Evolutionary conservation across 2,888 invertebrate genomes (phyloP).

Genomic region (Oegoconia quadripuncta): DNA sequence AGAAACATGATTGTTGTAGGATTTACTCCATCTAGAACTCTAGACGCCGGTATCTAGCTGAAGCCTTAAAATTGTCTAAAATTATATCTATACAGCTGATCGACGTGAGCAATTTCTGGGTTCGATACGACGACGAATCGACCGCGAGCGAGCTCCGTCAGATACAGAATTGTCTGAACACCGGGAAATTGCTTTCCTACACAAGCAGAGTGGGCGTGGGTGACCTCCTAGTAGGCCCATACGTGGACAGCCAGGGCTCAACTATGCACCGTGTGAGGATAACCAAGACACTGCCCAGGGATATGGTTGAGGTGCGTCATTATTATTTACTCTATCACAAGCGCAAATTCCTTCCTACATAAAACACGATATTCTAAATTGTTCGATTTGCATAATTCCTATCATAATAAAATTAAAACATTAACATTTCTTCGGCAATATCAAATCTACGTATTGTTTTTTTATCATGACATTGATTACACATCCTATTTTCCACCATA

Average conservation of each 20-base stretch:
- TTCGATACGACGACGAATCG: conserved; percentile 74
- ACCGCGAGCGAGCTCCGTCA: conserved; percentile 39
- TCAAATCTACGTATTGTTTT: too few relatives aligned
- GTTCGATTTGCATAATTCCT: too few relatives aligned
- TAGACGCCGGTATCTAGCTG: too few relatives aligned
- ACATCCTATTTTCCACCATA: too few relatives aligned
- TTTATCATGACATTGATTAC: too few relatives aligned
- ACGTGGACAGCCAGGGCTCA: conserved; percentile 43
- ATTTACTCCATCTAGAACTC: too few relatives aligned
- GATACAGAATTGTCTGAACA: conserved; percentile 43
- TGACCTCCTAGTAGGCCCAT: conserved; percentile 79
- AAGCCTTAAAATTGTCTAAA: conserved; percentile 1
- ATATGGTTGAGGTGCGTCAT: conserved; percentile 49
- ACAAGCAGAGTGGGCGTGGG: conserved; percentile 50
- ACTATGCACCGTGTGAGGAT: conserved; percentile 78
- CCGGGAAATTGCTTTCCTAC: conserved; percentile 32
- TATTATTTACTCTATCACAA: too few relatives aligned
- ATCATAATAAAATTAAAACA: too few relatives aligned
- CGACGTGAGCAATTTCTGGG: conserved; percentile 85
- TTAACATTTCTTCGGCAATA: too few relatives aligned
- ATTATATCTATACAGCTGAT: conserved; percentile 57
- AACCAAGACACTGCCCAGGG: conserved; percentile 40
- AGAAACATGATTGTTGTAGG: too few relatives aligned
- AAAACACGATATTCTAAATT: too few relatives aligned
- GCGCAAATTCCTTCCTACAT: too few relatives aligned